phyloP scores from a whole-genome alignment of 1,140 invertebrate species.

The Neodiprion lecontei region DNA sequence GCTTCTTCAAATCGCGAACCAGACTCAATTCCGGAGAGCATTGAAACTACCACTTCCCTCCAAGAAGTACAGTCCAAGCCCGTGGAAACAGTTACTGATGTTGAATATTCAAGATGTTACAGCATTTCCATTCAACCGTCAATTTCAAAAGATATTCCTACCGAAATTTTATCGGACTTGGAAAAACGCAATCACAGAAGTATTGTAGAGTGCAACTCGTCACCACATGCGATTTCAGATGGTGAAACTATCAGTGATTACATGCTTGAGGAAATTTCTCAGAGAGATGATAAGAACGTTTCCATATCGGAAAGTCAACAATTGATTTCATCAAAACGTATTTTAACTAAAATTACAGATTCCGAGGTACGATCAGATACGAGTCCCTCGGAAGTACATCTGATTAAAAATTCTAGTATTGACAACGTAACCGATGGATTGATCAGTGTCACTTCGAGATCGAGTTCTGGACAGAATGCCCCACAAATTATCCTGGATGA shows the following conservation, averaged over 20 bases:
- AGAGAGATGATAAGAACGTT: neutral
- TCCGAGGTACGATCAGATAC: neutral
- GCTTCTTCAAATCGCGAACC: neutral
- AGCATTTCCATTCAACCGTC: too few species aligned
- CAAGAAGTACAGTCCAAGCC: neutral
- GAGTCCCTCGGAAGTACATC: too few species aligned
- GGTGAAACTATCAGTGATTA: too few species aligned
- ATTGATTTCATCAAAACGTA: neutral
- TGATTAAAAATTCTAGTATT: neutral
- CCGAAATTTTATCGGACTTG: too few species aligned
- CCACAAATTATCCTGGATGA: conserved; percentile 1
- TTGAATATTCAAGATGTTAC: neutral
- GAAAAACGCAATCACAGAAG: too few species aligned
- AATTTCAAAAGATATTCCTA: too few species aligned
- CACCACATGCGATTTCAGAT: too few species aligned
- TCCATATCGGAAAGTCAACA: neutral
- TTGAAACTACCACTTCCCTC: neutral
- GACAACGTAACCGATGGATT: neutral
- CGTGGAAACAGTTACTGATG: neutral
- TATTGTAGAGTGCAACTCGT: too few species aligned
- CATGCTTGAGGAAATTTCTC: too few species aligned
- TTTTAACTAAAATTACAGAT: neutral
- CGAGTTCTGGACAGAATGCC: neutral
- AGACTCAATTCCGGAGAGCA: neutral
- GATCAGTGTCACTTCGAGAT: neutral